Evolutionary conservation across 92 coral and sea anemone genomes (phyloP), one percentile per base, ranked within the genome.

Genomic region (Virgularia gustaviana): DNA sequence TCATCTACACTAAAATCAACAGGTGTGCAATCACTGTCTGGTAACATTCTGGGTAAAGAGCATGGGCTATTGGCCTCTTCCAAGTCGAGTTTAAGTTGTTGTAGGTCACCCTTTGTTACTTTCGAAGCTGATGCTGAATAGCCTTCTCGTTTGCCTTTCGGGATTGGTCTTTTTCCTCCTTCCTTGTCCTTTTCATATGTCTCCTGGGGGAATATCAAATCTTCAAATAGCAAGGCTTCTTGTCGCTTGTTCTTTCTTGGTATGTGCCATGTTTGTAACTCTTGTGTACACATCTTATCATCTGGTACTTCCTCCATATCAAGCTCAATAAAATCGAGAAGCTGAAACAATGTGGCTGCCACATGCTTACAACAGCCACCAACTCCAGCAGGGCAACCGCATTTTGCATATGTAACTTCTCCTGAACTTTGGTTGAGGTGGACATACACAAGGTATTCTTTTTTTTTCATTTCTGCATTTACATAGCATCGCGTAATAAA

Each of bases 231-330:
- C 78, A 57, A 18, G 38, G 56, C 78, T 49, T 37, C 31, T 49
- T 55, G 33, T 35, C 54, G 49, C 39, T 36, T 49, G n/a, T n/a
- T n/a, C 49, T 45, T 41, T 8, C 63, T 72, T 44, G 77, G 65
- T 12, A 53, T 64, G 27, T 53, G 58, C 77, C 77, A 71, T 45
- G 51, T 62, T 54, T 71, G 77, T 32, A 71, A 44, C 36, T 13
- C 43, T 53, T 71, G 49, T 33, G 77, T 71, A 35, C 65, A 71
- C 29, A 64, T 49, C 57, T 51, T 20, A 28, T 71, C 77, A 43
- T 70, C 63, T 70, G 76, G 76, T 39, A 70, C 59, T 70, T 71
- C 77, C 23, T 41, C 54, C 36, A 56, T 49, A 20, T 72, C 56
- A 36, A 72, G 70, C 57, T 72, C 62, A 30, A 52, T 54, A 45